These are phyloP conservation scores for Phylloscopus trochilus DNA, from an alignment of 2,113 vertebrate species.

Conservation along the genomic window DNA sequence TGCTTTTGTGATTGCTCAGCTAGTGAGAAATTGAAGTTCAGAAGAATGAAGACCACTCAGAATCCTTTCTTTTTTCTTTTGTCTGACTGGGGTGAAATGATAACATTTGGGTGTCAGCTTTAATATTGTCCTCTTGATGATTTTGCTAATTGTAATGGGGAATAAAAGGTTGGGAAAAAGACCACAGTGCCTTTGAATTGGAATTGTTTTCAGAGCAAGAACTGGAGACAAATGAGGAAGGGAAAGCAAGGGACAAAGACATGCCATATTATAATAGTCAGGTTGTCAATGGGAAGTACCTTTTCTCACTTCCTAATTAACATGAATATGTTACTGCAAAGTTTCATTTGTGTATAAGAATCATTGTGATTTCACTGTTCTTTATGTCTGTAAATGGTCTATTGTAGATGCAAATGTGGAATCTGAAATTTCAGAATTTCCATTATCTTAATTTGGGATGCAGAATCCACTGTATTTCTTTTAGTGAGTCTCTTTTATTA, in stretches of 20 bases:
- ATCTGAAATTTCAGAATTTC: not conserved
- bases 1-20: not conserved
- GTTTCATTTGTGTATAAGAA: not conserved
- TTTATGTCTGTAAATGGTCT: not conserved
- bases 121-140: not conserved
- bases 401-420: not conserved
- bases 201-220: not conserved
- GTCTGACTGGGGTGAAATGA: not conserved
- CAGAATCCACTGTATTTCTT: not conserved
- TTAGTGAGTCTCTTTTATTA: not conserved
- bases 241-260: not conserved
- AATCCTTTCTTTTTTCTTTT: not conserved
- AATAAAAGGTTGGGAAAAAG: not conserved
- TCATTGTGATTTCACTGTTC: not conserved
- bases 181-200: not conserved
- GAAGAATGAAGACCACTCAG: not conserved
- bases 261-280: not conserved
- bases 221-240: not conserved
- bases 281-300: not conserved
- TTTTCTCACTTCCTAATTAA: not conserved
- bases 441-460: not conserved
- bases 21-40: not conserved
- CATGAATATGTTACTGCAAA: not conserved
- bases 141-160: not conserved
- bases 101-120: not conserved